Evolutionary conservation across 2,113 vertebrate genomes (phyloP).

Genomic region (zebrafish (Danio rerio)): GRCz12tu NC_133186.1:20882501-20883000

Average conservation of each 20-base stretch:
- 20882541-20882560: conserved; percentile 26
- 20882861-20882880: conserved; percentile 80
- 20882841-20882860: conserved; percentile 82
- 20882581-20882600: conserved; percentile 49
- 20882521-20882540: neutral
- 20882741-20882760: conserved; percentile 77
- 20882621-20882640: conserved; percentile 49
- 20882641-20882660: conserved; percentile 56
- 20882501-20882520: conserved; percentile 29
- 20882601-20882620: conserved; percentile 47
- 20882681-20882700: conserved; percentile 83
- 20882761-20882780: conserved; percentile 91
- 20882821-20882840: conserved; percentile 96
- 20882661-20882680: conserved; percentile 75
- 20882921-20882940: neutral
- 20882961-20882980: neutral
- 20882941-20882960: neutral
- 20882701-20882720: conserved; percentile 81
- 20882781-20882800: conserved; percentile 90
- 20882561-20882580: conserved; percentile 24
- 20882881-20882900: conserved; percentile 76
- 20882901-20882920: conserved; percentile 63
- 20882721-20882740: conserved; percentile 75
- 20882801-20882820: conserved; percentile 88
- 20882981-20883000: neutral